These are phyloP conservation scores for Ichneumoninae sp. DNA, from an alignment of 2,888 invertebrate species.

Conservation along the genomic window DNA sequence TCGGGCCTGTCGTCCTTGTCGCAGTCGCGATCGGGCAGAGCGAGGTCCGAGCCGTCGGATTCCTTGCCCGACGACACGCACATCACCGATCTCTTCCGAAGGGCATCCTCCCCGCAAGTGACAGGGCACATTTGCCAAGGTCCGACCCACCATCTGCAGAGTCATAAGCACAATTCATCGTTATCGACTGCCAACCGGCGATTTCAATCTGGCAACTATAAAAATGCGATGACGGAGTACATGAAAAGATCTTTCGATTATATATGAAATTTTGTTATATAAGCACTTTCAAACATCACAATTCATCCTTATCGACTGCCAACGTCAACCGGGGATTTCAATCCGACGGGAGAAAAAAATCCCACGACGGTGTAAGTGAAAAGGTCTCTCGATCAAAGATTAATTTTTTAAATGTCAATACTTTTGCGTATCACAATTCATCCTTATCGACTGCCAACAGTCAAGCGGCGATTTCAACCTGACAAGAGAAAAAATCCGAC, in stretches of 20 bases:
- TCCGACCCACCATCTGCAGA: conserved; percentile 91
- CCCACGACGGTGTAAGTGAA: too few species aligned
- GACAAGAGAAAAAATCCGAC: neutral
- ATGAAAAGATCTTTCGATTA: neutral
- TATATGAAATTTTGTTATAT: neutral
- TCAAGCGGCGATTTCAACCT: too few species aligned
- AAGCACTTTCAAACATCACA: neutral
- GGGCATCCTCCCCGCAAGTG: conserved; percentile 88
- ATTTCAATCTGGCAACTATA: neutral
- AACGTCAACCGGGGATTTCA: neutral
- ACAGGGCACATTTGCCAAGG: conserved; percentile 94
- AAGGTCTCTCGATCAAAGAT: too few species aligned
- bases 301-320: neutral
- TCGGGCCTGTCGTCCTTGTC: conserved; percentile 88
- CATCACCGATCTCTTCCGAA: conserved; percentile 89
- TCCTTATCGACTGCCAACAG: neutral
- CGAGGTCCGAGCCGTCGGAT: conserved; percentile 89
- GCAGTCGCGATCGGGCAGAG: conserved; percentile 91
- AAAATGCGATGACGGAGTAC: neutral
- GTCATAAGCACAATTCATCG: neutral
- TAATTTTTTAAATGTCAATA: too few species aligned
- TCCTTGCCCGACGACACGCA: conserved; percentile 86
- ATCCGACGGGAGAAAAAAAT: too few species aligned
- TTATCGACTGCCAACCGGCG: conserved; percentile 1
- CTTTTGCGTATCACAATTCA: neutral